Evolutionary conservation across 2,113 vertebrate genomes (phyloP).

Genomic region (Herpetotheres cachinnans): DNA sequence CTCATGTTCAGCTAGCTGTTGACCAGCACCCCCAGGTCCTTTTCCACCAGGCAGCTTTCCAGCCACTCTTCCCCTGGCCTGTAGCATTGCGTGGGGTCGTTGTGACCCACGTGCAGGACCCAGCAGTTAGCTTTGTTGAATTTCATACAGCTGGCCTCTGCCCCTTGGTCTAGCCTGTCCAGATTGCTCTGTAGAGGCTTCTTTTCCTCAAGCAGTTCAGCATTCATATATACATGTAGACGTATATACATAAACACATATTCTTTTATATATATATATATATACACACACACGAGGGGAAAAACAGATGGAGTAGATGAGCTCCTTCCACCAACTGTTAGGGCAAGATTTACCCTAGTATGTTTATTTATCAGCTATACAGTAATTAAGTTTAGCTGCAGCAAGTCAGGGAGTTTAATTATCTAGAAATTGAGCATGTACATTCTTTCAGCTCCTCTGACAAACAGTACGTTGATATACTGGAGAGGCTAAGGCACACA

Average conservation of each 20-base stretch:
- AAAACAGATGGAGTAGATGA: constrained; percentile 11
- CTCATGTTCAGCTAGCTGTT: no score
- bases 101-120: no score
- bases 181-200: background rate
- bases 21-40: no score
- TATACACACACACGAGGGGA: background rate
- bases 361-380: background rate
- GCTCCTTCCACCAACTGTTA: background rate
- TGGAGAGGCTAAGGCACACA: background rate
- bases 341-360: background rate
- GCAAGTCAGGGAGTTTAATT: background rate
- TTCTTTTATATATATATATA: background rate
- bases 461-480: background rate
- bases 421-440: background rate
- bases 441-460: background rate
- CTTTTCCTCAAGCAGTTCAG: background rate
- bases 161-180: background rate
- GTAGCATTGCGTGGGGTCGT: no score
- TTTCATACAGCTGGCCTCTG: background rate
- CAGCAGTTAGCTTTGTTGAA: no score
- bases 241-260: background rate
- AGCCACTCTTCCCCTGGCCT: no score
- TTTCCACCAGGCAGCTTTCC: no score
- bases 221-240: background rate
- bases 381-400: background rate